Evolutionary conservation across 2,113 vertebrate species (phyloP), one percentile per base, ranked within the genome.

Genomic region (Neodon shergylaensis): DNA sequence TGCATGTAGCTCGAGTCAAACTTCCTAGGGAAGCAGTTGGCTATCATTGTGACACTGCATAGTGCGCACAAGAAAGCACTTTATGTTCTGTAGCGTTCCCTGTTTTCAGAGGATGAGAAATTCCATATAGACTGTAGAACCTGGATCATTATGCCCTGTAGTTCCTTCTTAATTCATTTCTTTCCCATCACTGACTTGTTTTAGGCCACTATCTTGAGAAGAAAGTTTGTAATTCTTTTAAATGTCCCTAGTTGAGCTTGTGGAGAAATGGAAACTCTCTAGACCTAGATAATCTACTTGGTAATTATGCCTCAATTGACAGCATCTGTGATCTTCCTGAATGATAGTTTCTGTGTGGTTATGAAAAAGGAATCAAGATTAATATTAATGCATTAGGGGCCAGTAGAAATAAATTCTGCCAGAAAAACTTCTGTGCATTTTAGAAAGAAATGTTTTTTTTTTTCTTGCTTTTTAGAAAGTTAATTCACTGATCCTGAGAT

Each of bases 121-220:
- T 87, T 92, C 94, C 17, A 33, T 78, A 63, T 31, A 5, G 54
- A 96, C 26, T 77, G 19, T 39, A 66, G 58, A 93, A 52, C 33
- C 36, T 92, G 33, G 19, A 49, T 93, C 31, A 47, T 65, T 90
- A 31, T 81, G 17, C 19, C 39, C 10, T 2, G 7, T 39, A 73
- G 11, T 13, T 90, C 44, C 19, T 94, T 83, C 73, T 85, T 54
- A 88, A 78, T 90, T 74, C 76, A 88, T 58, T 95, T 93, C 0
- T 96, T 97, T 93, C 21, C 42, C n/a, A 44, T 74, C 78, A 54
- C 42, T 63, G 42, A 52, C 61, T 79, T 88, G 33, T 70, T 94
- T 94, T 17, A 76, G 11, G 49, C 9, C 54, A 17, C 22, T 76
- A 11, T 17, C 72, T 21, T 81, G 66, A 91, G 61, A 42, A 49